phyloP scores from a whole-genome alignment of 2,113 vertebrate genomes.

The Vombatus ursinus region DNA sequence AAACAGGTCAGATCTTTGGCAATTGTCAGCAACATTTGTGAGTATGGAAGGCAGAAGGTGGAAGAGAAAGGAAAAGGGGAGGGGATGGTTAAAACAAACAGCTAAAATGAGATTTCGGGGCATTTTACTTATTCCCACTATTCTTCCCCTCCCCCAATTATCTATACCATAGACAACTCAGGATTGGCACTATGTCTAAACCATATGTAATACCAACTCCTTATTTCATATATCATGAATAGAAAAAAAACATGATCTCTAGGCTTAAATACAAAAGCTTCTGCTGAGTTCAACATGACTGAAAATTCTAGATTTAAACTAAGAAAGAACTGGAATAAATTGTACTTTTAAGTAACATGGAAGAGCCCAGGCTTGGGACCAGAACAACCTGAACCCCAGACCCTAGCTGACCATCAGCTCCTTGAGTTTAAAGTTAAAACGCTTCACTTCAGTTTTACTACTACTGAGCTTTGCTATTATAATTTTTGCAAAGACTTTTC shows the following conservation, averaged over 20 bases:
- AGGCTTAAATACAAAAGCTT: background rate
- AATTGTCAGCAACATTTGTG: background rate
- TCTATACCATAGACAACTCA: background rate
- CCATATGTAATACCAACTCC: background rate
- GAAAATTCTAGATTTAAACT: background rate
- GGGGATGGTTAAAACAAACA: background rate
- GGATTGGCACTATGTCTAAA: background rate
- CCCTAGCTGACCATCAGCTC: background rate
- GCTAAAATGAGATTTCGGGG: background rate
- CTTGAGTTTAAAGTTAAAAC: background rate
- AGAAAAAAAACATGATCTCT: background rate
- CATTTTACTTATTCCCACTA: background rate
- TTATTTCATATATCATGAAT: background rate
- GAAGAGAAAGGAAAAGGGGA: background rate
- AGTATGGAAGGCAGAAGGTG: background rate
- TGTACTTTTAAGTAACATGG: background rate
- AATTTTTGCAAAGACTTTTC: background rate
- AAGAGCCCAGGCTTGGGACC: background rate
- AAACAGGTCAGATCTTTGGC: background rate
- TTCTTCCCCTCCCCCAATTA: background rate
- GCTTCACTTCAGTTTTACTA: background rate
- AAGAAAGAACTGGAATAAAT: background rate
- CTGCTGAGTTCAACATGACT: background rate
- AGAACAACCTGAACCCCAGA: background rate
- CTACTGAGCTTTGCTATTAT: background rate